These are phyloP conservation scores for Bucco capensis DNA, from an alignment of 2,113 vertebrate genomes.

Conservation along the genomic window DNA sequence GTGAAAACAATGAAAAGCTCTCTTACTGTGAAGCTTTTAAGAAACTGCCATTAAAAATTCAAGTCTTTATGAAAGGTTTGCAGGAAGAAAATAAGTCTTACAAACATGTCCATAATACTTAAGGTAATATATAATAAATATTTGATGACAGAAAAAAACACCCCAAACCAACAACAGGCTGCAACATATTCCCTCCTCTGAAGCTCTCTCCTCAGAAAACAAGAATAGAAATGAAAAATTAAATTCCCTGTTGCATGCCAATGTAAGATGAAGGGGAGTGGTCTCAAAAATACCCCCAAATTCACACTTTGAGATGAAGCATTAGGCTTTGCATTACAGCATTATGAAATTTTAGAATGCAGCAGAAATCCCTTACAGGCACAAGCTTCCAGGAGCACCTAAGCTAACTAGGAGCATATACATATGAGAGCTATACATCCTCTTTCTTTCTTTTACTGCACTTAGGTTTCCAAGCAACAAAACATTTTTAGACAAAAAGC, in stretches of 20 bases:
- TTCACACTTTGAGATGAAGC: background rate
- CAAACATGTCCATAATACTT: background rate
- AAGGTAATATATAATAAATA: background rate
- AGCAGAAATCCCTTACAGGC: background rate
- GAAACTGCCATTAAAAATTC: conserved; percentile 18
- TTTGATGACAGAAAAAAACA: background rate
- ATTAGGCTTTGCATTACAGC: background rate
- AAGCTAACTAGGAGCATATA: background rate
- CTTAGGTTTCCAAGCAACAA: conserved; percentile 50
- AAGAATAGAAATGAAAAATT: background rate
- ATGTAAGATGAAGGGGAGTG: background rate
- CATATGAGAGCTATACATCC: background rate
- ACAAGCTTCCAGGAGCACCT: background rate
- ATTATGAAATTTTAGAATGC: background rate
- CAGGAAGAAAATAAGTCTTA: background rate
- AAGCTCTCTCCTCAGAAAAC: background rate
- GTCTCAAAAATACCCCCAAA: background rate
- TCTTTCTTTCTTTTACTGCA: background rate
- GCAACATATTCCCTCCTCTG: background rate
- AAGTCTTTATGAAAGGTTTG: background rate
- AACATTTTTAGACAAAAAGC: conserved; percentile 48
- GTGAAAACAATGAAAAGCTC: background rate
- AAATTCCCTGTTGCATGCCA: background rate
- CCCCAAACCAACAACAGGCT: background rate
- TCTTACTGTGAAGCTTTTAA: background rate